phyloP scores from a whole-genome alignment of 1,140 invertebrate species.

The Oryzaephilus surinamensis region DNA sequence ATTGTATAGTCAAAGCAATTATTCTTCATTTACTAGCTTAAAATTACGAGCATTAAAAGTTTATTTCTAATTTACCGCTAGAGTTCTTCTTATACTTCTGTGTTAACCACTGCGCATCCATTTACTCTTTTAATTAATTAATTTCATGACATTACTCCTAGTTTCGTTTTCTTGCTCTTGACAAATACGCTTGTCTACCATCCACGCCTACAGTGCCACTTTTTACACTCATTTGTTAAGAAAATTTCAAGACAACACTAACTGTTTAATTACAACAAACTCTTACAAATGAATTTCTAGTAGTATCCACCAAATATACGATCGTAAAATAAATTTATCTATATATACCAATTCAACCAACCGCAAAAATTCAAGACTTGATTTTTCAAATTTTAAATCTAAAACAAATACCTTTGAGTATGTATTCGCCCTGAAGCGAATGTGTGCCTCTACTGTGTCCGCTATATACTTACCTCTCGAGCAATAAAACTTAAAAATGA shows the following conservation, averaged over 20 bases:
- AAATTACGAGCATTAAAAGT: slow-evolving; percentile 31
- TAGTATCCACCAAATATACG: too few species aligned
- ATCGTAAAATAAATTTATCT: too few species aligned
- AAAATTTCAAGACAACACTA: slow-evolving; percentile 11
- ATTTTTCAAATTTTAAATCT: too few species aligned
- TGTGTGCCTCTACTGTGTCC: too few species aligned
- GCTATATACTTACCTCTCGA: too few species aligned
- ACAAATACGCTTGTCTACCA: slow-evolving; percentile 10
- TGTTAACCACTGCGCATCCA: slow-evolving; percentile 11
- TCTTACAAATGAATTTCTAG: too few species aligned
- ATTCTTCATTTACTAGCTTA: slow-evolving; percentile 24
- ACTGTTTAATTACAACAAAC: slow-evolving; percentile 12
- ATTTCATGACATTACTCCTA: slow-evolving; percentile 15
- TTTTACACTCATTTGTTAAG: slow-evolving; percentile 10
- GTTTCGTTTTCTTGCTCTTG: slow-evolving; percentile 12
- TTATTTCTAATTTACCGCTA: slow-evolving; percentile 32
- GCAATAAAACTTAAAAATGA: too few species aligned
- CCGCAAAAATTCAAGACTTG: too few species aligned
- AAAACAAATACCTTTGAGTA: too few species aligned
- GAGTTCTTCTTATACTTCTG: slow-evolving; percentile 22
- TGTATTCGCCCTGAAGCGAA: too few species aligned
- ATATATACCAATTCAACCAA: too few species aligned
- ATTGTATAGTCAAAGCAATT: too few species aligned
- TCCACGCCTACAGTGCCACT: slow-evolving; percentile 7
- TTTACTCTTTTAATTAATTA: slow-evolving; percentile 26